A percentile compares a stretch with the other conserved stretches of the same genome.
phyloP scores from a whole-genome alignment of 2,797 vertebrate genomes.

The Alauda arvensis region DNA sequence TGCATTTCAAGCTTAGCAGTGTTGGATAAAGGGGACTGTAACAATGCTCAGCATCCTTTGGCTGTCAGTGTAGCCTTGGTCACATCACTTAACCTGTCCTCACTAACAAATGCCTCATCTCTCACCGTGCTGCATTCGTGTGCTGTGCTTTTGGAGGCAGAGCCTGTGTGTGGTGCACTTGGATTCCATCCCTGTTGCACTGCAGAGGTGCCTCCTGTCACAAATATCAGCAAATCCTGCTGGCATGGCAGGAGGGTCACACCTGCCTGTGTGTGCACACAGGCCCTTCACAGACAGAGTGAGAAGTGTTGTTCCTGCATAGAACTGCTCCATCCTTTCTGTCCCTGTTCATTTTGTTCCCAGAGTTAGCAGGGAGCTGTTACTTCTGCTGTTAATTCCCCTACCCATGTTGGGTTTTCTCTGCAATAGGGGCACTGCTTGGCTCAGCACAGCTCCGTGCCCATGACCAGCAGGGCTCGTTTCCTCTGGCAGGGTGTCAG shows the following conservation, averaged over 20 bases:
- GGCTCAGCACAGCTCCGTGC: not conserved
- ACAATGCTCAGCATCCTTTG: not conserved
- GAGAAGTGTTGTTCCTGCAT: too few relatives aligned
- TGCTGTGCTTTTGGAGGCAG: not conserved
- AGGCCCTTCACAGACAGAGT: not conserved
- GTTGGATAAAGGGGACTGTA: not conserved
- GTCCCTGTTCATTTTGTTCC: not conserved
- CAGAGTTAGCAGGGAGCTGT: not conserved
- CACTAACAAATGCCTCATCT: not conserved
- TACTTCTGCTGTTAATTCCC: conserved; percentile 21
- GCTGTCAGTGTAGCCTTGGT: not conserved
- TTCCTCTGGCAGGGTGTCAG: conserved; percentile 8
- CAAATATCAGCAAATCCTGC: not conserved
- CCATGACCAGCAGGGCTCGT: not conserved
- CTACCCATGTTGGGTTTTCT: not conserved
- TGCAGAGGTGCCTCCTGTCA: not conserved
- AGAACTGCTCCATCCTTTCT: not conserved
- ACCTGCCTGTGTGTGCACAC: not conserved
- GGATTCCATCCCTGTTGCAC: not conserved
- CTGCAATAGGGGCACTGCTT: not conserved
- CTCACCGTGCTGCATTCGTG: not conserved
- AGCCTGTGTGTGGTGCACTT: not conserved
- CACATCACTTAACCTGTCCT: not conserved
- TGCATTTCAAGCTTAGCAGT: not conserved
- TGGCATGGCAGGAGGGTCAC: not conserved